Evolutionary conservation across 2,113 vertebrate species (phyloP).

Genomic region (Sminthopsis crassicaudata): DNA sequence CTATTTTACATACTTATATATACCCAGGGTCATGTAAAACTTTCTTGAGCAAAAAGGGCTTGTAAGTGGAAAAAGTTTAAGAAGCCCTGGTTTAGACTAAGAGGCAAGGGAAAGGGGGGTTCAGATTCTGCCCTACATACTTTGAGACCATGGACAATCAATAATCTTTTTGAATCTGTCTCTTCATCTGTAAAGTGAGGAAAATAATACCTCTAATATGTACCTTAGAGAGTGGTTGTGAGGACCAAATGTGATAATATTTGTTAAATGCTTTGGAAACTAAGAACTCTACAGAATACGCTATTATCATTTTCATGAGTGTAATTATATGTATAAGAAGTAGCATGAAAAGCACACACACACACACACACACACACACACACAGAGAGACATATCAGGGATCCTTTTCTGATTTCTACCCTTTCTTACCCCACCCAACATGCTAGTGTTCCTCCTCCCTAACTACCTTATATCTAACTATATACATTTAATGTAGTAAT

Average conservation of each 20-base stretch:
- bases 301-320: background rate
- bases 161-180: background rate
- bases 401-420: background rate
- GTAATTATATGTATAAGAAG: background rate
- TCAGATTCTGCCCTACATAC: background rate
- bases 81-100: background rate
- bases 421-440: background rate
- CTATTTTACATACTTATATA: too few relatives aligned
- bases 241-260: background rate
- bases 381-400: background rate
- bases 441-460: background rate
- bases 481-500: background rate
- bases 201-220: background rate
- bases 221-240: background rate
- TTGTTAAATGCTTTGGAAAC: background rate
- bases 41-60: too few relatives aligned
- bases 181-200: background rate
- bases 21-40: too few relatives aligned
- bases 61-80: too few relatives aligned
- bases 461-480: background rate
- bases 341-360: background rate
- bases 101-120: background rate
- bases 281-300: background rate
- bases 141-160: background rate
- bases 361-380: background rate